phyloP scores from a whole-genome alignment of 2,113 vertebrate genomes.

The Melanocharis versteri region DNA sequence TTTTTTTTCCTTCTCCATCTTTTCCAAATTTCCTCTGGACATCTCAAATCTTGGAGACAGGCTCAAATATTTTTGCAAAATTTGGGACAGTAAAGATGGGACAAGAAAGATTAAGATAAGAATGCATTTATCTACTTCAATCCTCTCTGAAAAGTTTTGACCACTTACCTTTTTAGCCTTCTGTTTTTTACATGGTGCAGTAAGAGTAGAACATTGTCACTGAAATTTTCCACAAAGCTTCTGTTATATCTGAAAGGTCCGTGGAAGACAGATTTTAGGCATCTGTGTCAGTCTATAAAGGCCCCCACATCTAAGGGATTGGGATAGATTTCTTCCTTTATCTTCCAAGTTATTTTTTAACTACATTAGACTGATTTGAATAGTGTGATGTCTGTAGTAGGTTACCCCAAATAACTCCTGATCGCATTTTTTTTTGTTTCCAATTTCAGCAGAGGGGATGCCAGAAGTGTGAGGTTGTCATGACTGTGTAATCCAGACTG shows the following conservation, averaged over 20 bases:
- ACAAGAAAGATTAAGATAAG: background rate
- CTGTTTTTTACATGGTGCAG: background rate
- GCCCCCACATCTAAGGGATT: background rate
- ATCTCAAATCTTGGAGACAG: background rate
- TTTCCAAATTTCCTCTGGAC: background rate
- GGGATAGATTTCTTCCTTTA: background rate
- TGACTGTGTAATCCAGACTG: background rate
- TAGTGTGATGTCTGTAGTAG: background rate
- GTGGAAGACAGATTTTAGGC: background rate
- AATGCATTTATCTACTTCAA: background rate
- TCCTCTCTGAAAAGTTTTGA: background rate
- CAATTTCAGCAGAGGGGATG: background rate
- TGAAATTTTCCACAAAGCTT: background rate
- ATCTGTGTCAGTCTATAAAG: background rate
- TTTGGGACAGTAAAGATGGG: background rate
- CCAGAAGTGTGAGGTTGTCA: background rate
- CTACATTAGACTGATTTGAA: background rate
- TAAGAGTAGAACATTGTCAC: background rate
- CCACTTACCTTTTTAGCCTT: background rate
- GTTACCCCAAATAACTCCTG: background rate
- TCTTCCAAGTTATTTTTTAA: background rate
- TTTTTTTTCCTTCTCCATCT: background rate
- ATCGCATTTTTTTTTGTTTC: background rate
- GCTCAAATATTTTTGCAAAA: background rate
- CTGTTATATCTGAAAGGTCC: background rate